Percentiles rank a stretch among this genome's conserved stretches.
Evolutionary conservation across 2,888 invertebrate genomes (phyloP).

Genomic region (Podabrus alpinus): DNA sequence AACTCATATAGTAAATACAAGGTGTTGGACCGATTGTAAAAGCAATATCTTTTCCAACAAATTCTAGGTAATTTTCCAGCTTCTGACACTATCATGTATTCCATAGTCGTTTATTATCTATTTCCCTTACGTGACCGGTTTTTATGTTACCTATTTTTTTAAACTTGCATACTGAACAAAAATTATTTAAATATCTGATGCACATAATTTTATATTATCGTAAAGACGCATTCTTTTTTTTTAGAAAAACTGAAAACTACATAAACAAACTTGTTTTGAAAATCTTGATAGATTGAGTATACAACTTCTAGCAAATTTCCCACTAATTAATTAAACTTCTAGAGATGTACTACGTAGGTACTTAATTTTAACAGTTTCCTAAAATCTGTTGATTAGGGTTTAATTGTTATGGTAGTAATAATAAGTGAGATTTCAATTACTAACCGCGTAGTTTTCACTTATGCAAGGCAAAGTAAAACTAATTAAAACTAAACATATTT

Average conservation of each 20-base stretch:
- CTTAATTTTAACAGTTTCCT: background rate
- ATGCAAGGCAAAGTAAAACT: background rate
- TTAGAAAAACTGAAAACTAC: background rate
- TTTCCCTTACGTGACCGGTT: slow-evolving; percentile 13
- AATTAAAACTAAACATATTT: background rate
- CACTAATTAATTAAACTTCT: background rate
- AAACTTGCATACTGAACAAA: slow-evolving; percentile 11
- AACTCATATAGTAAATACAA: slow-evolving; percentile 5
- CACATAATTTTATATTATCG: background rate
- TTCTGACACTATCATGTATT: slow-evolving; percentile 19
- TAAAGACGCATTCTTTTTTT: background rate
- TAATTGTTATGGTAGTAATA: background rate
- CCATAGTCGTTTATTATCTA: slow-evolving; percentile 18
- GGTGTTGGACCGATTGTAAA: slow-evolving; percentile 7
- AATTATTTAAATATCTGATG: background rate
- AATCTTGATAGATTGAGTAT: background rate
- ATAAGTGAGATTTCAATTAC: background rate
- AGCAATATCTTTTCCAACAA: slow-evolving; percentile 2
- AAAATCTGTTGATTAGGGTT: background rate
- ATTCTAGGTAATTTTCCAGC: slow-evolving; percentile 13
- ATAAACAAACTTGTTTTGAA: background rate
- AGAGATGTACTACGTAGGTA: background rate
- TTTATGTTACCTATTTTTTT: slow-evolving; percentile 6
- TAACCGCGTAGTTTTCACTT: background rate
- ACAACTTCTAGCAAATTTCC: background rate